These are phyloP conservation scores for Sterna hirundo DNA, from an alignment of 2,113 vertebrate species.

Conservation along the genomic window DNA sequence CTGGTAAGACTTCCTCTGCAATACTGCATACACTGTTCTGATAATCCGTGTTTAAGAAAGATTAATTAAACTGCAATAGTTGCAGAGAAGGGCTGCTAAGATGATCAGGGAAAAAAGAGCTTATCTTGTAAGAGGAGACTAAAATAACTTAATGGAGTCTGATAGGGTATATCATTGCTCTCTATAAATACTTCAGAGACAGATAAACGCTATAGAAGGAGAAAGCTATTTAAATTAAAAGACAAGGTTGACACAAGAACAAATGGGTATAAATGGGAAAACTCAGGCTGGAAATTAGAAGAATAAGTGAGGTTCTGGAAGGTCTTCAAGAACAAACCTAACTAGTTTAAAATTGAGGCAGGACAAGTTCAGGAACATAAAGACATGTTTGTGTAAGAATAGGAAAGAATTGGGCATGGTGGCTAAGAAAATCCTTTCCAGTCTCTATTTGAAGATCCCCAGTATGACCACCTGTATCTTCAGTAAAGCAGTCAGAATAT, in stretches of 20 bases:
- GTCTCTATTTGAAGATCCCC: neutral
- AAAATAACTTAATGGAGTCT: slow-evolving; percentile 59
- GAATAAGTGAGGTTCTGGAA: slow-evolving; percentile 8
- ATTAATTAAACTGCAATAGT: slow-evolving; percentile 56
- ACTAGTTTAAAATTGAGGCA: slow-evolving; percentile 20
- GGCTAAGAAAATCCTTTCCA: neutral
- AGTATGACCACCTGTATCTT: neutral
- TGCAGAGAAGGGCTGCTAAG: neutral
- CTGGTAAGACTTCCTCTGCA: neutral
- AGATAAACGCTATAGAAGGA: slow-evolving; percentile 48
- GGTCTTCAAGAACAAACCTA: neutral
- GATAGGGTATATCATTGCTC: slow-evolving; percentile 46
- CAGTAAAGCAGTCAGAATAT: neutral
- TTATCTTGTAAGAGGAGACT: slow-evolving; percentile 52
- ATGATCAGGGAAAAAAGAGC: slow-evolving; percentile 19
- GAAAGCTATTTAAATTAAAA: slow-evolving; percentile 57
- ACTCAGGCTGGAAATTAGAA: neutral
- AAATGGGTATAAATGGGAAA: slow-evolving; percentile 46
- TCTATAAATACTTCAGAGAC: slow-evolving; percentile 64
- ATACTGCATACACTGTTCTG: neutral
- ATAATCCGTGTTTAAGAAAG: neutral
- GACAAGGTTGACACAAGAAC: slow-evolving; percentile 57
- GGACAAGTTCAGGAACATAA: neutral
- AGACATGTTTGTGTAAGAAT: neutral
- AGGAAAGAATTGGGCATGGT: neutral